Evolutionary conservation across 1,140 invertebrate genomes (phyloP).

Genomic region (Aphelenchoides besseyi): DNA sequence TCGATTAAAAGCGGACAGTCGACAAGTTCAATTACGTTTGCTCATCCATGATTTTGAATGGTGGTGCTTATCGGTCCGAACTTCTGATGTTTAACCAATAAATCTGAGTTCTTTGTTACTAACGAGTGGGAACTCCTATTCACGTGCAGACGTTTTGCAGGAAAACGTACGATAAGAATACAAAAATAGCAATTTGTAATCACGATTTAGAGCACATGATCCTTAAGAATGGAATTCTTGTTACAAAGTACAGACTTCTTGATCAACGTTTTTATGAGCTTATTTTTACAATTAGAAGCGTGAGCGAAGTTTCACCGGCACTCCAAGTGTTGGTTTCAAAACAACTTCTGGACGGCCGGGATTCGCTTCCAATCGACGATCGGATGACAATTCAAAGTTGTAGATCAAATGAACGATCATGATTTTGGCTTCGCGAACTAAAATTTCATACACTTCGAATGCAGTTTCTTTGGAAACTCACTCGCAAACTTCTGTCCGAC

Average conservation of each 20-base stretch:
- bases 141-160: too few relatives aligned
- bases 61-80: too few relatives aligned
- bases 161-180: too few relatives aligned
- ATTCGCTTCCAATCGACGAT: background rate
- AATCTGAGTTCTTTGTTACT: too few relatives aligned
- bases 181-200: too few relatives aligned
- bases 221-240: too few relatives aligned
- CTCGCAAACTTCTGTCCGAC: conserved; percentile 49
- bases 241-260: too few relatives aligned
- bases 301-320: background rate
- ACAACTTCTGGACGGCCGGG: background rate
- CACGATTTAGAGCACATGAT: too few relatives aligned
- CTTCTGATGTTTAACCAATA: too few relatives aligned
- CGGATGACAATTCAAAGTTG: conserved; percentile 13
- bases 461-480: background rate
- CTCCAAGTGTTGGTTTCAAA: background rate
- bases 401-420: conserved; percentile 8
- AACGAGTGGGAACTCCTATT: too few relatives aligned
- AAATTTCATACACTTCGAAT: background rate
- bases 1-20: background rate
- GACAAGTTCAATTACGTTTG: background rate
- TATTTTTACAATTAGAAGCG: background rate
- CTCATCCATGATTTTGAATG: too few relatives aligned
- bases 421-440: background rate
- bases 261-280: too few relatives aligned